Percentiles rank a stretch among this genome's conserved stretches.
phyloP scores from a whole-genome alignment of 92 coral and sea anemone species.

The Pocillopora meandrina region DNA sequence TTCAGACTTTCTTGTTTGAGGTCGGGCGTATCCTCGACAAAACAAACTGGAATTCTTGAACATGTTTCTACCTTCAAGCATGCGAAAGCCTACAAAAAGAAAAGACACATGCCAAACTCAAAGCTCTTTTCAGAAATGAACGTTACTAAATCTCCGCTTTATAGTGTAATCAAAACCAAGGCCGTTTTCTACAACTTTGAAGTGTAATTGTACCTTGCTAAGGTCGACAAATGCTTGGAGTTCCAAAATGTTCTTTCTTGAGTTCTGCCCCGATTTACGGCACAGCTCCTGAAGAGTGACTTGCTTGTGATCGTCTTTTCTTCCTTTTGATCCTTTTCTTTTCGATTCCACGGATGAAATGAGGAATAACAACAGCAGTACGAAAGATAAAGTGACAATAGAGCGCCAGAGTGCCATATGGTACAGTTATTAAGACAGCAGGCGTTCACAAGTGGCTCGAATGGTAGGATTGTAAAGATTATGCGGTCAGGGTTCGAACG shows the following conservation, averaged over 20 bases:
- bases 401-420: conserved; percentile 18
- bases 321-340: background rate
- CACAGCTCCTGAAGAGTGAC: conserved; percentile 7
- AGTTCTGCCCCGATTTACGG: background rate
- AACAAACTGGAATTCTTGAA: conserved; percentile 19
- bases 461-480: background rate
- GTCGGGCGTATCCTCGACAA: conserved; percentile 43
- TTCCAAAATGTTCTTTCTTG: conserved; percentile 8
- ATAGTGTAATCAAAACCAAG: background rate
- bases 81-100: conserved; percentile 23
- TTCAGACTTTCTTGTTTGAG: conserved; percentile 18
- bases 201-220: conserved; percentile 2
- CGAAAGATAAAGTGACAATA: background rate
- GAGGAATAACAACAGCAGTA: background rate
- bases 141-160: background rate
- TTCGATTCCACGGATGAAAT: background rate
- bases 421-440: background rate
- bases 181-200: background rate
- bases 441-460: background rate
- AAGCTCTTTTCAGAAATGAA: background rate
- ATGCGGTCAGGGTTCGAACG: background rate
- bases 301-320: background rate
- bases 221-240: conserved; percentile 40
- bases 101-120: background rate
- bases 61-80: conserved; percentile 36